These are phyloP conservation scores for Iselma pallidipennis DNA, from an alignment of 2,888 invertebrate genomes.

Conservation along the genomic window DNA sequence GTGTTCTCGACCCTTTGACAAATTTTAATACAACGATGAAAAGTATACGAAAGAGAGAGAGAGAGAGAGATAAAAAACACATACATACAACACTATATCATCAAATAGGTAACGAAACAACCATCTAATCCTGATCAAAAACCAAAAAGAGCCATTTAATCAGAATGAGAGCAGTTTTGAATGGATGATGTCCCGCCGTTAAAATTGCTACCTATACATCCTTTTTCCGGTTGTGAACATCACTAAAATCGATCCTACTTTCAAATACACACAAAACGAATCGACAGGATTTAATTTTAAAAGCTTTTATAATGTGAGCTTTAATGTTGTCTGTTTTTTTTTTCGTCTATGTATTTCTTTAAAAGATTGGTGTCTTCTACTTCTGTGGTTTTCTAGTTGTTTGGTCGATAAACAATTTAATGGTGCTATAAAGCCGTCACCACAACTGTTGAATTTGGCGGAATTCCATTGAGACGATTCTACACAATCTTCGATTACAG, in stretches of 20 bases:
- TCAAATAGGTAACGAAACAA: not conserved
- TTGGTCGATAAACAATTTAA: not conserved
- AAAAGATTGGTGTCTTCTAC: not conserved
- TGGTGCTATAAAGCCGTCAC: not conserved
- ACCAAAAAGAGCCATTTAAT: not conserved
- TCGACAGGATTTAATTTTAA: not conserved
- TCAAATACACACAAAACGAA: no score
- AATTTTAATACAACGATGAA: conserved; percentile 33
- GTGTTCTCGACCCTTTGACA: conserved; percentile 33
- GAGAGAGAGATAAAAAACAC: no score
- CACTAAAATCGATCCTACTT: not conserved
- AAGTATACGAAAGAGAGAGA: no score
- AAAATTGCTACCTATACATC: conserved; percentile 42
- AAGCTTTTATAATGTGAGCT: not conserved
- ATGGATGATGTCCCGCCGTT: conserved; percentile 44
- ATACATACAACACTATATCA: not conserved
- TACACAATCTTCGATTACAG: not conserved
- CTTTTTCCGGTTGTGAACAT: conserved; percentile 30
- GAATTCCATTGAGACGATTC: no score
- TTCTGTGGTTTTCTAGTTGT: not conserved
- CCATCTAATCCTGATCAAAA: not conserved
- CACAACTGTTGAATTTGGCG: not conserved
- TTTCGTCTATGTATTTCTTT: not conserved
- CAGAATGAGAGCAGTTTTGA: not conserved
- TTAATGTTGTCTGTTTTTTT: not conserved